These are phyloP conservation scores for Crematogaster levior DNA, from an alignment of 2,888 invertebrate species.

Conservation along the genomic window DNA sequence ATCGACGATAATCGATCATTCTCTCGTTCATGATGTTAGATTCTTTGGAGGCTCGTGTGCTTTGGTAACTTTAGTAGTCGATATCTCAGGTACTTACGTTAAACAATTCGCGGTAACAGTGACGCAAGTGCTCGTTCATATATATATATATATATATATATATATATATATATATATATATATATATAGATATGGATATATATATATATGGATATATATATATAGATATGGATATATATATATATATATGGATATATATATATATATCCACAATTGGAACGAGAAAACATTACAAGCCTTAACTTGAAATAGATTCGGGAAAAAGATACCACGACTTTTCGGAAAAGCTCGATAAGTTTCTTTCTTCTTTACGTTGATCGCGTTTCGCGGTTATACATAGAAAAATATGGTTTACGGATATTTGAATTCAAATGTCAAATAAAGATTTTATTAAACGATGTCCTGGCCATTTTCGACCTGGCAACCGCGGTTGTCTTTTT, in stretches of 20 bases:
- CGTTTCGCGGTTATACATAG: constrained; percentile 47
- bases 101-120: constrained; percentile 32
- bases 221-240: neutral
- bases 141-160: neutral
- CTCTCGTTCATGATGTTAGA: neutral
- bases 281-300: constrained; percentile 3
- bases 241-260: neutral
- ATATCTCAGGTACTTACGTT: constrained; percentile 50
- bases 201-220: too few relatives aligned
- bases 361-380: neutral
- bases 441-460: constrained; percentile 59
- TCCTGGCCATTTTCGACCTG: constrained; percentile 75
- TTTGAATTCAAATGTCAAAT: constrained; percentile 8
- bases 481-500: constrained; percentile 71
- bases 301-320: neutral
- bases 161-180: neutral
- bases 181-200: too few relatives aligned
- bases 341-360: constrained; percentile 52
- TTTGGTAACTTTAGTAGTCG: constrained; percentile 48
- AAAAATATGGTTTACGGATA: constrained; percentile 65
- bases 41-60: constrained; percentile 36
- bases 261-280: constrained; percentile 3
- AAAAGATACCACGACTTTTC: constrained; percentile 49
- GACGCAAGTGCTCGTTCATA: constrained; percentile 32
- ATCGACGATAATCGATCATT: constrained; percentile 52